Conservation (phyloP, 1,140 invertebrate genomes). For the Adelges cooleyi region DNA sequence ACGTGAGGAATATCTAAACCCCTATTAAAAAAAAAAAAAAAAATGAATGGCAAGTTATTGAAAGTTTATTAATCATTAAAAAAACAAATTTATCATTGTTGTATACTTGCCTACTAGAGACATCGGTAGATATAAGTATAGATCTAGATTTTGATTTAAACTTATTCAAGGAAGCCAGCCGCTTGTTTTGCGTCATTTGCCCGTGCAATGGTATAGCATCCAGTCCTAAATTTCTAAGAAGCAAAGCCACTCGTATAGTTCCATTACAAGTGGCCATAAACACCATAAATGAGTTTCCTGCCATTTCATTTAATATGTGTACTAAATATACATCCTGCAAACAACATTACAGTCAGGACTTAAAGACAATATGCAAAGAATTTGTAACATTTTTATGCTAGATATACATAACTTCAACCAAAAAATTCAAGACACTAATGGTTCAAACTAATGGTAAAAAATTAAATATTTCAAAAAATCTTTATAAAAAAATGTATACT, state of each 20-base stretch:
- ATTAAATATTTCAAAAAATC: no score
- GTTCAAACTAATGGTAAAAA: no score
- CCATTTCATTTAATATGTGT: constrained; percentile 88
- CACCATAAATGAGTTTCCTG: constrained; percentile 94
- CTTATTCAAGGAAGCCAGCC: constrained; percentile 81
- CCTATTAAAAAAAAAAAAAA: constrained; percentile 44
- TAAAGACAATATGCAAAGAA: not conserved
- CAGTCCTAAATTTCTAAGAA: constrained; percentile 78
- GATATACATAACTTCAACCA: no score
- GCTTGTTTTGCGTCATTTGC: constrained; percentile 91
- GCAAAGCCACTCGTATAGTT: constrained; percentile 73
- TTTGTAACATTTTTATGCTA: no score
- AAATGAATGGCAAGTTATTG: not conserved
- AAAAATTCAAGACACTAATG: no score
- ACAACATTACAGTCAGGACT: not conserved
- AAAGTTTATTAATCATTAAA: no score
- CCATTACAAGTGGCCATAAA: constrained; percentile 92
- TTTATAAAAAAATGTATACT: no score
- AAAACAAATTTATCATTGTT: not conserved
- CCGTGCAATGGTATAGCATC: constrained; percentile 92
- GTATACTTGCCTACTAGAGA: constrained; percentile 71
- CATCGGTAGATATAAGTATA: constrained; percentile 92
- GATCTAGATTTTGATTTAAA: constrained; percentile 80
- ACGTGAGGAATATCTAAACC: constrained; percentile 97
- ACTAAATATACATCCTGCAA: constrained; percentile 88